phyloP scores from a whole-genome alignment of 2,888 invertebrate genomes.

The Drosophila nigricruria region DNA sequence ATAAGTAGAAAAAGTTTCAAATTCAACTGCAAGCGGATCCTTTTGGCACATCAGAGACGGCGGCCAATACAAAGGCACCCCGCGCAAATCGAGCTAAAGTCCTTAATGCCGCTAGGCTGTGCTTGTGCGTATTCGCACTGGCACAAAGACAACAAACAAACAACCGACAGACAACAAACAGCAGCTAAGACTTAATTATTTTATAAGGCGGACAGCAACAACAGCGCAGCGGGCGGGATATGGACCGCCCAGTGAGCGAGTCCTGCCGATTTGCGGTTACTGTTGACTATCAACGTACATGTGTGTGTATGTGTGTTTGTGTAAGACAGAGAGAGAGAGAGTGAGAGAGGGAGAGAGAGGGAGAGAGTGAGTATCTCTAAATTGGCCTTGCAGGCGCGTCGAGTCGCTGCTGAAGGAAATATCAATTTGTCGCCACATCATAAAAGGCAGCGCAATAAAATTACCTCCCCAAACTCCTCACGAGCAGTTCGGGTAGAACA shows the following conservation, averaged over 20 bases:
- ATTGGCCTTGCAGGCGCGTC: slow-evolving; percentile 67
- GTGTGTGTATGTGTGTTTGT: slow-evolving; percentile 6
- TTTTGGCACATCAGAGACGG: slow-evolving; percentile 34
- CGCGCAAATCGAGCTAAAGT: slow-evolving; percentile 79
- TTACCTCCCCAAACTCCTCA: slow-evolving; percentile 52
- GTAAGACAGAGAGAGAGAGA: slow-evolving; percentile 1
- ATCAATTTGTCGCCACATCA: slow-evolving; percentile 82
- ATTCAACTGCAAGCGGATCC: slow-evolving; percentile 56
- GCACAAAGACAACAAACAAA: slow-evolving; percentile 67
- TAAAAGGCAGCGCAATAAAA: slow-evolving; percentile 83
- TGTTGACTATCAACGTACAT: slow-evolving; percentile 40
- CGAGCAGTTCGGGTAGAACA: slow-evolving; percentile 26
- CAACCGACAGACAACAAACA: slow-evolving; percentile 63
- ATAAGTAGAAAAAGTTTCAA: slow-evolving; percentile 67
- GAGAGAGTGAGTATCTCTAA: slow-evolving; percentile 55
- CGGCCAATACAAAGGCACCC: slow-evolving; percentile 35
- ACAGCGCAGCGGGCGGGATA: slow-evolving; percentile 60
- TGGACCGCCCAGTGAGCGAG: slow-evolving; percentile 72
- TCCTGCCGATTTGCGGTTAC: slow-evolving; percentile 57
- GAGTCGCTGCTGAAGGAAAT: slow-evolving; percentile 62
- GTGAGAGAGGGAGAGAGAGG: not conserved
- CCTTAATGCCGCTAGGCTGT: slow-evolving; percentile 78
- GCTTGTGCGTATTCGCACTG: slow-evolving; percentile 62
- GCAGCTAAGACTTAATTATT: slow-evolving; percentile 81
- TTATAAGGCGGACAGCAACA: slow-evolving; percentile 69